A percentile compares a stretch with the other conserved stretches of the same genome.
These are phyloP conservation scores for Rhinogobio ventralis DNA, from an alignment of 2,797 vertebrate species.

Conservation along the genomic window DNA sequence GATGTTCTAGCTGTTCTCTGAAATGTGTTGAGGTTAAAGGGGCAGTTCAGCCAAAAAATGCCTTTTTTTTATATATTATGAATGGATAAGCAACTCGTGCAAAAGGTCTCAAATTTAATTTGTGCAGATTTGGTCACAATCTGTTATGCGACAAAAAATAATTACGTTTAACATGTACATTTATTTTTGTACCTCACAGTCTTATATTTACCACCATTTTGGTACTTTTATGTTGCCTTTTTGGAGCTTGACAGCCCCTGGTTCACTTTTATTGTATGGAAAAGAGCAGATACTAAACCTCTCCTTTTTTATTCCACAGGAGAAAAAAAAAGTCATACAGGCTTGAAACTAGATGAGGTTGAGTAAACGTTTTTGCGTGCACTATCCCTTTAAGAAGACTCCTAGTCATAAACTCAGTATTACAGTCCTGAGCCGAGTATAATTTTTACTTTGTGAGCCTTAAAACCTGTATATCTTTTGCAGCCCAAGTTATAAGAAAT, in stretches of 20 bases:
- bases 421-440: not conserved
- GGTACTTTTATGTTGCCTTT: not conserved
- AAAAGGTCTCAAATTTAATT: too few species aligned
- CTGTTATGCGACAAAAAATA: not conserved
- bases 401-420: slow-evolving; percentile 11
- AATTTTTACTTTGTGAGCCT: slow-evolving; percentile 3
- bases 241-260: slow-evolving; percentile 5
- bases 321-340: not conserved
- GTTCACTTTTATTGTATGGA: slow-evolving; percentile 15
- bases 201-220: not conserved
- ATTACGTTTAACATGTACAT: not conserved
- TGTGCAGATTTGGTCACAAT: not conserved
- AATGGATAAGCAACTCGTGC: not conserved
- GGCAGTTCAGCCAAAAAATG: not conserved
- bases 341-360: not conserved
- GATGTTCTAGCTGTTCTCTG: not conserved
- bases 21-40: not conserved
- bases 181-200: not conserved
- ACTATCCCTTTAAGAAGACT: slow-evolving; percentile 13
- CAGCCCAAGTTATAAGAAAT: slow-evolving; percentile 25
- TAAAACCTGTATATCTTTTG: slow-evolving; percentile 20
- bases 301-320: not conserved
- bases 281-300: slow-evolving; percentile 4
- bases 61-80: not conserved
- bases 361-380: not conserved